Evolutionary conservation across 2,888 invertebrate genomes (phyloP), one percentile per base, ranked within the genome.

Genomic region (Leptogaster cylindrica): DNA sequence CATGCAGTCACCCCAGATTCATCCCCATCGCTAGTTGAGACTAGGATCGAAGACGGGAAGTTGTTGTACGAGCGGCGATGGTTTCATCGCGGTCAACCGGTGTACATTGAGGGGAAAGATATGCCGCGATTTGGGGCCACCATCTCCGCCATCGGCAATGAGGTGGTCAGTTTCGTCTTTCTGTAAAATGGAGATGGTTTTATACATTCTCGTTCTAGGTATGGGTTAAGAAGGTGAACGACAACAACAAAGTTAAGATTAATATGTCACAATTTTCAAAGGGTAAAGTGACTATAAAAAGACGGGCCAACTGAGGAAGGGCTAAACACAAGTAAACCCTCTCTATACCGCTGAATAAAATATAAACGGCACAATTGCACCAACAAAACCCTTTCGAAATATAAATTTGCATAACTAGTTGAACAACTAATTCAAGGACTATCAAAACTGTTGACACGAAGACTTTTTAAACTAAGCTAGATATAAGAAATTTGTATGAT

Each of bases 51-150:
- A 82, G 96, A 96, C 82, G 96, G 96, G 63, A 95, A 96, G 82
- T 83, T 97, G 69, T 84, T 93, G 76, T 96, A 94, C 82, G 96
- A 97, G 82, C 87, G 95, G 72, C 86, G 94, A 77, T 97, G 97
- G 97, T 97, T 91, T 82, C 95, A 96, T 77, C 86, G 96, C 70
- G 96, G 96, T 0, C 96, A 97, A 82, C 90, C 93, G 71, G 91
- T 97, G 31, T 94, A 90, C 79, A 89, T 95, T 2, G 95, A 95
- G 81, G 93, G 95, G 14, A 88, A 91, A 71, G 96, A 96, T 73
- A 83, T 90, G 76, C 85, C 90, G 3, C 88, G 92, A 77, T 93
- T 93, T 78, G 88, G 93, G 46, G 97, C 91, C 1, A 90, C 93
- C 73, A 95, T 97, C 77, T 92, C 93, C 68, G 92, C 93, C 36